These are phyloP conservation scores for Thera britannica DNA, from an alignment of 2,888 invertebrate genomes.

Conservation along the genomic window DNA sequence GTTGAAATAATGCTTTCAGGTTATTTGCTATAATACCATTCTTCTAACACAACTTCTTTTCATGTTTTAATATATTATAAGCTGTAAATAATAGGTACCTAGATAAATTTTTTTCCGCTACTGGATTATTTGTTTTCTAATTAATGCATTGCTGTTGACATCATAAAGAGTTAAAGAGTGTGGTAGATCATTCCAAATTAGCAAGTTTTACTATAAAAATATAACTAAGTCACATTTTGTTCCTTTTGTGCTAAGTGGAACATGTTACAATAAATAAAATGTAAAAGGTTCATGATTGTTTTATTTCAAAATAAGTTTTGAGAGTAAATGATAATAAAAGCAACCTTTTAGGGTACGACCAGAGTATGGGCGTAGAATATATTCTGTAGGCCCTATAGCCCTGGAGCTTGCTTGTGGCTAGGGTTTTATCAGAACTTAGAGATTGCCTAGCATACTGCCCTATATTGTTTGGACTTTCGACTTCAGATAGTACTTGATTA, in stretches of 20 bases:
- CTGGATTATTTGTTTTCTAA: conserved; percentile 3
- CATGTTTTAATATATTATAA: conserved; percentile 15
- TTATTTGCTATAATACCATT: conserved; percentile 3
- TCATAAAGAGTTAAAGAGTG: conserved; percentile 9
- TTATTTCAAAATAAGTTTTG: neutral
- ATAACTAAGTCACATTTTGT: conserved; percentile 35
- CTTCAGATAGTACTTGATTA: no score
- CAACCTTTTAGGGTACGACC: no score
- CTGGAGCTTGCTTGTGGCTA: no score
- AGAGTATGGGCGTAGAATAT: no score
- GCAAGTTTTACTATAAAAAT: conserved; percentile 21
- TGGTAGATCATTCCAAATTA: conserved; percentile 41
- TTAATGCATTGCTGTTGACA: conserved; percentile 15
- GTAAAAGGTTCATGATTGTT: conserved; percentile 5
- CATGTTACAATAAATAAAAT: conserved; percentile 38
- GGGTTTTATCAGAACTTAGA: no score
- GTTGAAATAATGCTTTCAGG: neutral
- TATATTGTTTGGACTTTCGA: no score
- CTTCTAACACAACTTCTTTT: neutral
- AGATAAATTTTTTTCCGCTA: conserved; percentile 7
- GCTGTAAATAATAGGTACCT: conserved; percentile 27
- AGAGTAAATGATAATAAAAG: no score
- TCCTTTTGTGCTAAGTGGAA: conserved; percentile 38
- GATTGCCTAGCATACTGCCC: no score
- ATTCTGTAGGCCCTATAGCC: no score